Evolutionary conservation across 1,140 invertebrate species (phyloP).

Genomic region (Apis cerana): DNA sequence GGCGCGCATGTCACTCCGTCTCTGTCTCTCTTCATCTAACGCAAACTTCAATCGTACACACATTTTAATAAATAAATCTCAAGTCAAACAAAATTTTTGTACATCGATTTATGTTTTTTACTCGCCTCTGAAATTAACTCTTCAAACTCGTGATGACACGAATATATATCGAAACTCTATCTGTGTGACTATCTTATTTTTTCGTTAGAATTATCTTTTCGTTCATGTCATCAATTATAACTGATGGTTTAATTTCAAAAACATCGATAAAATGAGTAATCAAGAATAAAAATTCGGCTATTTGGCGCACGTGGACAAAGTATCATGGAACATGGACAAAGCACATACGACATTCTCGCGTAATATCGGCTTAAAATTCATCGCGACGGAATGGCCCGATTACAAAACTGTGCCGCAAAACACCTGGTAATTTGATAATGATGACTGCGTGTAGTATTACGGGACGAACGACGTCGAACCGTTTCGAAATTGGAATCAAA

Average conservation of each 20-base stretch:
- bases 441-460: constrained; percentile 47
- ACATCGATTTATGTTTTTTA: no score
- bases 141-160: no score
- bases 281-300: neutral
- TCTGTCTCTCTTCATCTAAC: no score
- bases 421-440: constrained; percentile 70
- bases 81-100: no score
- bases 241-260: neutral
- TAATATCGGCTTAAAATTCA: constrained; percentile 69
- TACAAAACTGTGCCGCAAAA: constrained; percentile 64
- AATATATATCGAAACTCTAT: no score
- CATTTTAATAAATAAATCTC: no score
- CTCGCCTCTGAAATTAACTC: no score
- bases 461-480: constrained; percentile 27
- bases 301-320: neutral
- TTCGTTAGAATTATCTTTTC: no score
- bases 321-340: constrained; percentile 19
- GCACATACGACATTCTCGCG: constrained; percentile 44
- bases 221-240: no score
- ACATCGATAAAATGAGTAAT: neutral
- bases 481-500: constrained; percentile 54
- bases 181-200: no score
- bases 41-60: no score
- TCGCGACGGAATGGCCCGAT: constrained; percentile 56
- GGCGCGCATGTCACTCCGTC: no score